phyloP scores from a whole-genome alignment of 1,140 invertebrate genomes.

The Drosophila mauritiana region DNA sequence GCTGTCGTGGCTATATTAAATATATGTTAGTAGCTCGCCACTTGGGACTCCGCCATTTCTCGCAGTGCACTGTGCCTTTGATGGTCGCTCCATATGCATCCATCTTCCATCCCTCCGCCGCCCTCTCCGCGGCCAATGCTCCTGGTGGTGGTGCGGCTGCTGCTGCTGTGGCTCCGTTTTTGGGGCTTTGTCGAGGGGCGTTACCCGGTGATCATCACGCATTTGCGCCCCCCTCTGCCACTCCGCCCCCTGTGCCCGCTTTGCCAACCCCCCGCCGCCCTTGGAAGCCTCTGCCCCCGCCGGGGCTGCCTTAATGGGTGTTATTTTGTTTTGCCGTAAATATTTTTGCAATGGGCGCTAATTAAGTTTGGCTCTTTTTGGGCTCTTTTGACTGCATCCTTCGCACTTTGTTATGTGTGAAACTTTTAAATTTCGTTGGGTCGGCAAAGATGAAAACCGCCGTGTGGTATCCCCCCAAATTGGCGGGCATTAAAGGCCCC shows the following conservation, averaged over 20 bases:
- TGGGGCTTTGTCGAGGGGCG: constrained; percentile 72
- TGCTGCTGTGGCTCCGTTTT: constrained; percentile 31
- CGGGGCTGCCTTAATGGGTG: constrained; percentile 74
- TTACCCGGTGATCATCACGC: constrained; percentile 84
- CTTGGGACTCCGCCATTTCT: not conserved
- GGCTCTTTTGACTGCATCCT: constrained; percentile 65
- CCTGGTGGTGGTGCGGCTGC: constrained; percentile 5
- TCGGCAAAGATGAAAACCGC: constrained; percentile 76
- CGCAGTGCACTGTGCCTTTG: constrained; percentile 16
- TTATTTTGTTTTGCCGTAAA: constrained; percentile 83
- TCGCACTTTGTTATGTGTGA: constrained; percentile 82
- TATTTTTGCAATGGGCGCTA: constrained; percentile 83
- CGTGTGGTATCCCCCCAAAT: constrained; percentile 58
- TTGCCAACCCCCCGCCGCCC: not conserved
- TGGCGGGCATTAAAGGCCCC: constrained; percentile 69
- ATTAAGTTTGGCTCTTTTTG: constrained; percentile 77
- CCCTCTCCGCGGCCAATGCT: constrained; percentile 2
- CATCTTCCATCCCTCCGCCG: not conserved
- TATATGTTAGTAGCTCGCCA: no score
- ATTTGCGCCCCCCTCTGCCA: constrained; percentile 60
- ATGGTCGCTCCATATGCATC: constrained; percentile 18
- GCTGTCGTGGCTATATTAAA: no score
- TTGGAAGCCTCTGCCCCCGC: constrained; percentile 2
- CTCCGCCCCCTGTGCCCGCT: not conserved
- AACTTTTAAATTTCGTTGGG: constrained; percentile 75